Evolutionary conservation across 2,797 vertebrate species (phyloP).

Genomic region (Pithecia hirsuta): DNA sequence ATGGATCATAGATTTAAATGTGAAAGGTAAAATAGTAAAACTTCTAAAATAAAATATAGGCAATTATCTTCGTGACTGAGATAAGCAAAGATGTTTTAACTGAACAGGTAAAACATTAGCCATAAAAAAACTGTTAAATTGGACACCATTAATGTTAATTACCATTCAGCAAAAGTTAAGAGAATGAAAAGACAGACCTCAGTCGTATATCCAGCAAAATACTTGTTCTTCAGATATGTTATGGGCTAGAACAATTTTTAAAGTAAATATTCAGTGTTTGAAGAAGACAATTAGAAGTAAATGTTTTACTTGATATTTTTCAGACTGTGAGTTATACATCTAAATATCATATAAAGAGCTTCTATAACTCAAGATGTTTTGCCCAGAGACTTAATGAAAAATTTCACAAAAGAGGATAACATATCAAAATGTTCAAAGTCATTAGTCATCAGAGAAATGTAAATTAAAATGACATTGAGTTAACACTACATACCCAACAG

Average conservation of each 20-base stretch:
- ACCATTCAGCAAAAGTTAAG: neutral
- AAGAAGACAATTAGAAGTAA: slow-evolving; percentile 36
- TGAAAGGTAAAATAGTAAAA: neutral
- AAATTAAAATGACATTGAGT: slow-evolving; percentile 20
- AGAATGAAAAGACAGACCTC: slow-evolving; percentile 9
- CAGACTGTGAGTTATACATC: slow-evolving; percentile 23
- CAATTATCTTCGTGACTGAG: slow-evolving; percentile 32
- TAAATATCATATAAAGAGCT: slow-evolving; percentile 20
- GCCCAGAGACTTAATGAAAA: slow-evolving; percentile 9
- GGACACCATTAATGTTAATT: neutral
- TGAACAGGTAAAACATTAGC: neutral
- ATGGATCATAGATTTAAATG: neutral
- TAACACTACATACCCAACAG: neutral
- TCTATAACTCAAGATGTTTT: slow-evolving; percentile 21
- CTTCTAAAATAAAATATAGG: slow-evolving; percentile 24
- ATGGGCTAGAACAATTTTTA: slow-evolving; percentile 7
- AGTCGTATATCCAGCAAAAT: neutral
- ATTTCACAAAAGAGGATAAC: neutral
- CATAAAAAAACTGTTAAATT: neutral
- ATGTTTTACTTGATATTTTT: slow-evolving; percentile 42
- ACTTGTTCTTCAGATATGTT: neutral
- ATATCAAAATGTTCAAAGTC: neutral
- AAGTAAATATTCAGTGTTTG: slow-evolving; percentile 29
- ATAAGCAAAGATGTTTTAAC: slow-evolving; percentile 9
- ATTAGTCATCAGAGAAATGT: neutral